phyloP scores from a whole-genome alignment of 2,888 invertebrate species.

The Laspeyria flexula region DNA sequence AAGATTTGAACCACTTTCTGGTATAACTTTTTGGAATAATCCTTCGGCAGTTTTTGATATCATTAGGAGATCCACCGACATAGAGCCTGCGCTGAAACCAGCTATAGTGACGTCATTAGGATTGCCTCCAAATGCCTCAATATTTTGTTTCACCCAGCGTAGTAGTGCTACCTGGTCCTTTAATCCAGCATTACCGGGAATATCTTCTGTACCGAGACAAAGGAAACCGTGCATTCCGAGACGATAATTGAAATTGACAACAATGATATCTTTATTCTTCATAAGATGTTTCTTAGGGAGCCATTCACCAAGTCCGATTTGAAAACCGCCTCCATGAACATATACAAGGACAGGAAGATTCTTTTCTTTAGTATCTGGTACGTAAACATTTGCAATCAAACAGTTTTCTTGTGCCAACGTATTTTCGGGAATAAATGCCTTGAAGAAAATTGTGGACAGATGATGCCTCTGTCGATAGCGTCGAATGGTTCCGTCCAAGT shows the following conservation, averaged over 20 bases:
- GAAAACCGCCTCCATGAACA: slow-evolving; percentile 56
- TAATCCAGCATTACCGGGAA: slow-evolving; percentile 63
- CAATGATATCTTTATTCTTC: slow-evolving; percentile 43
- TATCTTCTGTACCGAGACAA: slow-evolving; percentile 54
- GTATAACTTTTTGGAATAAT: slow-evolving; percentile 55
- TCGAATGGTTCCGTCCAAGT: slow-evolving; percentile 20
- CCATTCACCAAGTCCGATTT: slow-evolving; percentile 42
- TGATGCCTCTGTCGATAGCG: slow-evolving; percentile 16
- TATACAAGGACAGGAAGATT: slow-evolving; percentile 52
- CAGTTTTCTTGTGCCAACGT: not conserved
- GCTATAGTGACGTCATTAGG: slow-evolving; percentile 48
- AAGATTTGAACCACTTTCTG: slow-evolving; percentile 52
- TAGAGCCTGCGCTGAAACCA: slow-evolving; percentile 1
- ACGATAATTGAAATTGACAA: slow-evolving; percentile 57
- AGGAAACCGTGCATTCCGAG: slow-evolving; percentile 56
- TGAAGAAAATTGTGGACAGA: slow-evolving; percentile 14
- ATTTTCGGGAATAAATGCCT: not conserved
- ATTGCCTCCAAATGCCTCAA: slow-evolving; percentile 46
- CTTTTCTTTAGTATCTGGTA: slow-evolving; percentile 55
- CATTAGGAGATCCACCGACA: slow-evolving; percentile 44
- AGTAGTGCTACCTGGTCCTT: not conserved
- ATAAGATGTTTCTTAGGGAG: slow-evolving; percentile 34
- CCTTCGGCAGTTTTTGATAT: slow-evolving; percentile 49
- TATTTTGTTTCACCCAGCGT: too few species aligned
- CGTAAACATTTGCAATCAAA: slow-evolving; percentile 67